Evolutionary conservation across 2,888 invertebrate genomes (phyloP).

Genomic region (Acrobeloides nanus): DNA sequence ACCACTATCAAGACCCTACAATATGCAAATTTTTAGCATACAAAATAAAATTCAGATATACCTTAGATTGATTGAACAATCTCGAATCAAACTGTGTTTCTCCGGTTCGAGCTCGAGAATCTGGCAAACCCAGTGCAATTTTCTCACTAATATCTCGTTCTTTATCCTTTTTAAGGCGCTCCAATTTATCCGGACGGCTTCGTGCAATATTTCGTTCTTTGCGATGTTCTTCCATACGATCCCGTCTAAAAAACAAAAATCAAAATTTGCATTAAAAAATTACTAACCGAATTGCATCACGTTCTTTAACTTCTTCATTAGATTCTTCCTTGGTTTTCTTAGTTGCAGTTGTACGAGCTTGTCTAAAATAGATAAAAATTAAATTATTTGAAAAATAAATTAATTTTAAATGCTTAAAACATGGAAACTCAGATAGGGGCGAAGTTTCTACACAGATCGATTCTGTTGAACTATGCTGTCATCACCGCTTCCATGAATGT

Average conservation of each 20-base stretch:
- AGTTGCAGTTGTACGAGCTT: constrained; percentile 9
- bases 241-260: constrained; percentile 32
- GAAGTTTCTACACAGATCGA: no score
- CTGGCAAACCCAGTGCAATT: constrained; percentile 91
- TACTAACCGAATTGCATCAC: constrained; percentile 72
- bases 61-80: constrained; percentile 75
- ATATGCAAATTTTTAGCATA: constrained; percentile 6
- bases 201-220: constrained; percentile 83
- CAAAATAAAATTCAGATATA: constrained; percentile 20
- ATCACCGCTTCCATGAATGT: no score
- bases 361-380: no score
- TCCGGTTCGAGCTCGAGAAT: constrained; percentile 59
- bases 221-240: constrained; percentile 47
- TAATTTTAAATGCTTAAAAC: no score
- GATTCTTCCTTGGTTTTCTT: constrained; percentile 18
- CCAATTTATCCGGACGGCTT: constrained; percentile 82
- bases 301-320: constrained; percentile 58
- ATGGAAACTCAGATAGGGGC: no score
- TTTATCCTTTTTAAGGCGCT: constrained; percentile 76
- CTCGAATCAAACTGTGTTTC: constrained; percentile 76
- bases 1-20: constrained; percentile 74
- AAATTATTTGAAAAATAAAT: no score
- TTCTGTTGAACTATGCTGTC: no score
- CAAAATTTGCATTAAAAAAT: constrained; percentile 10
- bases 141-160: constrained; percentile 97